Percentiles rank a stretch among this genome's conserved stretches.
Conservation (phyloP, 1,140 invertebrate species). For the Acromyrmex echinatior region DNA sequence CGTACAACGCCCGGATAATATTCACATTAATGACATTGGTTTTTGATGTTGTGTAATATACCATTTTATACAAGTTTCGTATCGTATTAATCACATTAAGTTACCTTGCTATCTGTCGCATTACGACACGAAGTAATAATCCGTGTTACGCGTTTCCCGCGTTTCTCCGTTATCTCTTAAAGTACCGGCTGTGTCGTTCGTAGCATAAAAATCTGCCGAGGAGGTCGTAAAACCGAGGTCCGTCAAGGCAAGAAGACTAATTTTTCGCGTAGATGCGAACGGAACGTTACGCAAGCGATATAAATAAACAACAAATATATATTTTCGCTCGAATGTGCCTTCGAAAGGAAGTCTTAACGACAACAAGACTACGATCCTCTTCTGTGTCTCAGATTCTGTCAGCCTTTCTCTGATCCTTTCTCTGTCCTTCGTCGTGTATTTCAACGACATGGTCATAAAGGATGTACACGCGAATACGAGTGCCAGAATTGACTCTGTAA, state of each 20-base stretch:
- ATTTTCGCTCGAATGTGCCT: conserved; percentile 24
- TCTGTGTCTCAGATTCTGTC: conserved; percentile 1
- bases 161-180: conserved; percentile 3
- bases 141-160: not conserved
- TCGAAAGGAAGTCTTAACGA: conserved; percentile 55
- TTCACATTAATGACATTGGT: conserved; percentile 1
- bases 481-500: conserved; percentile 76
- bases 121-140: conserved; percentile 30
- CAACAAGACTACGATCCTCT: conserved; percentile 36
- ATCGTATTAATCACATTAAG: conserved; percentile 15
- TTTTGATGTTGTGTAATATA: not conserved
- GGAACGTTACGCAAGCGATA: conserved; percentile 34
- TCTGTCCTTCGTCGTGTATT: conserved; percentile 6
- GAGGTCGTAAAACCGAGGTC: conserved; percentile 50
- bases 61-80: not conserved
- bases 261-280: conserved; percentile 49
- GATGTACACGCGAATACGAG: conserved; percentile 68
- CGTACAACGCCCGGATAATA: not conserved
- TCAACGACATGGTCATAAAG: conserved; percentile 67
- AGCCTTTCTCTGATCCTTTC: not conserved
- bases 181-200: not conserved
- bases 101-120: not conserved
- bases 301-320: conserved; percentile 32
- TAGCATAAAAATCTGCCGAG: conserved; percentile 47
- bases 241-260: conserved; percentile 48